These are phyloP conservation scores for Drosophila aldrichi DNA, from an alignment of 2,888 invertebrate genomes.

Conservation along the genomic window DNA sequence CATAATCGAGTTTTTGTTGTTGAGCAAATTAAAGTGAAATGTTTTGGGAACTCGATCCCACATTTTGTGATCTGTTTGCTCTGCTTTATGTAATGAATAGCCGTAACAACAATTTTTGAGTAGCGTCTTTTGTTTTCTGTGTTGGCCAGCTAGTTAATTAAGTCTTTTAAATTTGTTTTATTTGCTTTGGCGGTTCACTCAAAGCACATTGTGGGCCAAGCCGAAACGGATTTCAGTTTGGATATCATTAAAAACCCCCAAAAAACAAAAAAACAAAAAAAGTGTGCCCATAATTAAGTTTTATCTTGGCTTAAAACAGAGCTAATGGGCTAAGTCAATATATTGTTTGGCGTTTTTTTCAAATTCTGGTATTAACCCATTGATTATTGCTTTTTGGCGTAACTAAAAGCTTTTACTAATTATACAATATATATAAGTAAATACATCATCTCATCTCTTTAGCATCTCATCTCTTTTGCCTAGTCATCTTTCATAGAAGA, in stretches of 20 bases:
- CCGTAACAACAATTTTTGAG: conserved; percentile 41
- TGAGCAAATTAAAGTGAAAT: conserved; percentile 7
- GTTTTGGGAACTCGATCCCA: conserved; percentile 16
- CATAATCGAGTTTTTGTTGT: conserved; percentile 28
- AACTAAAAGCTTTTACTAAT: conserved; percentile 6
- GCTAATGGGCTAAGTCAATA: conserved; percentile 3
- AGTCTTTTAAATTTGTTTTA: conserved; percentile 61
- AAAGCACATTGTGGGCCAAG: conserved; percentile 7
- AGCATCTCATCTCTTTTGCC: too few species aligned
- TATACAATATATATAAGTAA: neutral
- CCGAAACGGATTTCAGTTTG: conserved; percentile 15
- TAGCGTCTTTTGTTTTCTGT: conserved; percentile 36
- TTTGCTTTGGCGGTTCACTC: conserved; percentile 20
- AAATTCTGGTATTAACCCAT: conserved; percentile 1
- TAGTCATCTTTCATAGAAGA: neutral
- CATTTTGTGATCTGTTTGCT: conserved; percentile 19
- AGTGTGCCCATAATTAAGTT: conserved; percentile 27
- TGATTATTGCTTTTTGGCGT: neutral
- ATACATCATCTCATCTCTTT: neutral
- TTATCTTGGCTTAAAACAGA: neutral
- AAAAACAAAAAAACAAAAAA: neutral
- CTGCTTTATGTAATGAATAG: conserved; percentile 61
- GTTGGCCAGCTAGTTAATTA: conserved; percentile 52
- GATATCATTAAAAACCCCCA: conserved; percentile 7
- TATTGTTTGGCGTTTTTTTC: neutral